A percentile compares a stretch with the other conserved stretches of the same genome.
These are phyloP conservation scores for Seriola aureovittata DNA, from an alignment of 2,113 vertebrate species.

Conservation along the genomic window DNA sequence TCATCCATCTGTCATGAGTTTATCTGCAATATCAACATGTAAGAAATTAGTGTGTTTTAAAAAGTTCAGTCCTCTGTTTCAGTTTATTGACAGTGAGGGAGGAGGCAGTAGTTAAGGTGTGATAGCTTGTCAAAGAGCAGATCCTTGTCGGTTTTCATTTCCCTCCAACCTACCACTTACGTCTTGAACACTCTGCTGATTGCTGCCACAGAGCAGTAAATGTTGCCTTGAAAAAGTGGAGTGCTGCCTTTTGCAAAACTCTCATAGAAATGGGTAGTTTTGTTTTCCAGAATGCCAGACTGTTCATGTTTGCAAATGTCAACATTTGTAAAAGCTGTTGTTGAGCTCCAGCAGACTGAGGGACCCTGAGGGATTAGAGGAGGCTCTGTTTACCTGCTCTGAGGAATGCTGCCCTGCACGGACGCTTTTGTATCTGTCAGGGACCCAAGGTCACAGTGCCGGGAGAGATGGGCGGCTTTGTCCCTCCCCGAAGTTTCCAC, in stretches of 20 bases:
- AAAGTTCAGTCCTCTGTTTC: background rate
- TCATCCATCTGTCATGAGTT: background rate
- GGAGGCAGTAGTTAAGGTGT: background rate
- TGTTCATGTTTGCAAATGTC: conserved; percentile 82
- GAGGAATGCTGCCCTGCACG: conserved; percentile 83
- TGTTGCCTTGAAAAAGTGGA: conserved; percentile 7
- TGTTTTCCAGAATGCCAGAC: conserved; percentile 80
- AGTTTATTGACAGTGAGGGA: background rate
- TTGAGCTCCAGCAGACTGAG: conserved; percentile 77
- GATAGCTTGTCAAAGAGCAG: background rate
- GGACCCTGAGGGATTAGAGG: conserved; percentile 82
- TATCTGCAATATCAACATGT: background rate
- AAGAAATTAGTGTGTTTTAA: background rate
- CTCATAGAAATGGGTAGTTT: conserved; percentile 58
- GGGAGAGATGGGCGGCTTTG: conserved; percentile 77
- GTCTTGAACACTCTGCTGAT: conserved; percentile 1
- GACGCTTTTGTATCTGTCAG: conserved; percentile 83
- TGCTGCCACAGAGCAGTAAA: conserved; percentile 4
- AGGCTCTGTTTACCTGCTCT: conserved; percentile 84
- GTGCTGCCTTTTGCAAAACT: conserved; percentile 50
- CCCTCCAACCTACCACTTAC: background rate
- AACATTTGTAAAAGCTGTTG: conserved; percentile 82
- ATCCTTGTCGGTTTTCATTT: background rate
- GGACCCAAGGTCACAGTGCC: conserved; percentile 82
- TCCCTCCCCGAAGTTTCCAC: conserved; percentile 78